Percentiles rank a stretch among this genome's conserved stretches.
phyloP scores from a whole-genome alignment of 2,888 invertebrate species.

The Perdita meconis region DNA sequence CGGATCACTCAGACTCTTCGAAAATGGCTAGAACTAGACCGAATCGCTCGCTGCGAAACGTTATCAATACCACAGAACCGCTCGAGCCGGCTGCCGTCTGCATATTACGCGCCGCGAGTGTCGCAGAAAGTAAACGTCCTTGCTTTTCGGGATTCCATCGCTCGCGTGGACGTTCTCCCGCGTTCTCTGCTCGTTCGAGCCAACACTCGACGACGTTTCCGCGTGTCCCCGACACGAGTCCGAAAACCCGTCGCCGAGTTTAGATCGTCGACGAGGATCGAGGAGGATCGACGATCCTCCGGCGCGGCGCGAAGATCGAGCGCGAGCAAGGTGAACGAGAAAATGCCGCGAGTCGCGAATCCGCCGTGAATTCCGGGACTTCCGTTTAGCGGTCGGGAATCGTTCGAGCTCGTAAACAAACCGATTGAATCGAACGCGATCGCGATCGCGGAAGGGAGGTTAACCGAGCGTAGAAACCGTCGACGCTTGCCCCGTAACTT shows the following conservation, averaged over 20 bases:
- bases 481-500: not conserved
- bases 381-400: not conserved
- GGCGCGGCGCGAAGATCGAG: too few species aligned
- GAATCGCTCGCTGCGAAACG: too few species aligned
- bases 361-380: not conserved
- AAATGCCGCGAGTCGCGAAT: not conserved
- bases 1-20: too few species aligned
- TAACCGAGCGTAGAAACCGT: conserved; percentile 7
- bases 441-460: not conserved
- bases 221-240: not conserved
- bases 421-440: not conserved
- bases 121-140: conserved; percentile 30
- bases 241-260: conserved; percentile 11
- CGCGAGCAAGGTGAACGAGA: not conserved
- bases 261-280: too few species aligned
- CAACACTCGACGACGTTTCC: conserved; percentile 10
- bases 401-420: conserved; percentile 8
- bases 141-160: conserved; percentile 34
- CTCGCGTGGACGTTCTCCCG: conserved; percentile 7
- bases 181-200: conserved; percentile 7
- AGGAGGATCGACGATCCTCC: too few species aligned
- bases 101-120: not conserved
- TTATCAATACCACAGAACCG: too few species aligned
- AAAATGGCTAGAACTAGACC: too few species aligned
- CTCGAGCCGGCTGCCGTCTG: not conserved